Conservation (phyloP, 2,797 vertebrate genomes). For the Rhinophrynus dorsalis region DNA sequence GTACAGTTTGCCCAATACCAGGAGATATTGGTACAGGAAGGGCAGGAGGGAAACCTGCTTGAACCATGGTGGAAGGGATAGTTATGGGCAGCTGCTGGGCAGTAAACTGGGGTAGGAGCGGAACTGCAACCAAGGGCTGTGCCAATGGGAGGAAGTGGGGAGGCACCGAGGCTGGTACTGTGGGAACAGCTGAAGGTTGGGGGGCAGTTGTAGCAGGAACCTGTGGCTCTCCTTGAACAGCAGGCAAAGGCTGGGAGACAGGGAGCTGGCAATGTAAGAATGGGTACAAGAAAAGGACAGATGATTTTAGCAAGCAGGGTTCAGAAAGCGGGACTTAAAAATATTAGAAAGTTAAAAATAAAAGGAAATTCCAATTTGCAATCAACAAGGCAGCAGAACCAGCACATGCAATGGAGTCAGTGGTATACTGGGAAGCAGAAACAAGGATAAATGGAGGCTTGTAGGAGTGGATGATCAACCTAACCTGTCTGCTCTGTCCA, state of each 20-base stretch:
- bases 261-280: slow-evolving; percentile 72
- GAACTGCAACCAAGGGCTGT: slow-evolving; percentile 62
- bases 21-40: slow-evolving; percentile 68
- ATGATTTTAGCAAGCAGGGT: slow-evolving; percentile 63
- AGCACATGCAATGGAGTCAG: neutral
- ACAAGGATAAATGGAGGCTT: too few relatives aligned
- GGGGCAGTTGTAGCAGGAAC: slow-evolving; percentile 69
- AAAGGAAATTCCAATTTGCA: slow-evolving; percentile 8
- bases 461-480: too few relatives aligned
- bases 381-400: neutral
- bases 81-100: slow-evolving; percentile 71
- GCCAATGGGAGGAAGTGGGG: slow-evolving; percentile 71
- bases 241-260: slow-evolving; percentile 72
- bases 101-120: slow-evolving; percentile 67
- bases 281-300: slow-evolving; percentile 69
- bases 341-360: slow-evolving; percentile 55
- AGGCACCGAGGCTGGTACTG: slow-evolving; percentile 65
- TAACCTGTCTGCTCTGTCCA: too few relatives aligned
- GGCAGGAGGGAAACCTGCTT: slow-evolving; percentile 72
- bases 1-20: slow-evolving; percentile 70
- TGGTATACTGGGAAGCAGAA: too few relatives aligned
- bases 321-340: slow-evolving; percentile 67
- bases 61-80: slow-evolving; percentile 60
- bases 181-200: slow-evolving; percentile 66
- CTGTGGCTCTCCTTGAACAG: slow-evolving; percentile 73